Evolutionary conservation across 1,140 invertebrate genomes (phyloP), one percentile per base, ranked within the genome.

Genomic region (Drosophila fuyamai): DNA sequence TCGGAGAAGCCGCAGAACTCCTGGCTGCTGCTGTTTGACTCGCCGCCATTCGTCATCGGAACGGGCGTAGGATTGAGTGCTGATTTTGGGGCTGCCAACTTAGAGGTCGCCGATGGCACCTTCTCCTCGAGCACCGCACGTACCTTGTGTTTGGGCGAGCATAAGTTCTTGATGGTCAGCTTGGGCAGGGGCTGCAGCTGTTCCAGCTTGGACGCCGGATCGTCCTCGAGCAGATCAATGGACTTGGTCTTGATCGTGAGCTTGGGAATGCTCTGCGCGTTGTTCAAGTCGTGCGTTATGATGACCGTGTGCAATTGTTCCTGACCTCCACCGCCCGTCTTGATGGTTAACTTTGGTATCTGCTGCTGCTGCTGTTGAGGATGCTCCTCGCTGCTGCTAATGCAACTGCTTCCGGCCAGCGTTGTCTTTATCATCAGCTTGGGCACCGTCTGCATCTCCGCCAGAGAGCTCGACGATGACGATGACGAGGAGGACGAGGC

Each of bases 391-490:
- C 72, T 72, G 53, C 51, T 70, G 41, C 57, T 76, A 2, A 79
- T 76, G 47, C 76, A 77, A 23, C 80, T 82, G 59, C 79, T 86
- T 9, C 84, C 85, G 7, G 78, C 57, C 27, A 79, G 68, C 47
- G 80, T 91, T 14, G 91, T 90, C 66, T 92, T 92, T 29, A 92
- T 92, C 66, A 91, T 92, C 50, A 92, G 71, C 57, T 92, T 92
- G 10, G 91, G 91, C 61, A 92, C 85, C n/a, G 73, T 71, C 44
- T 48, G 83, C 55, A 53, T 53, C 51, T 73, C 60, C 5, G 61
- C 43, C 43, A 79, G 51, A 14, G 82, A 82, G 14, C 74, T 67
- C 5, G 60, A 58, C 10, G 82, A 88, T 0, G 80, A 88, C 9
- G 80, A 84, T 0, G 68, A 72, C 1, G 65, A 82, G 6, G 79